Conservation (phyloP, 92 coral and sea anemone species). For the Diadumene lineata region DNA sequence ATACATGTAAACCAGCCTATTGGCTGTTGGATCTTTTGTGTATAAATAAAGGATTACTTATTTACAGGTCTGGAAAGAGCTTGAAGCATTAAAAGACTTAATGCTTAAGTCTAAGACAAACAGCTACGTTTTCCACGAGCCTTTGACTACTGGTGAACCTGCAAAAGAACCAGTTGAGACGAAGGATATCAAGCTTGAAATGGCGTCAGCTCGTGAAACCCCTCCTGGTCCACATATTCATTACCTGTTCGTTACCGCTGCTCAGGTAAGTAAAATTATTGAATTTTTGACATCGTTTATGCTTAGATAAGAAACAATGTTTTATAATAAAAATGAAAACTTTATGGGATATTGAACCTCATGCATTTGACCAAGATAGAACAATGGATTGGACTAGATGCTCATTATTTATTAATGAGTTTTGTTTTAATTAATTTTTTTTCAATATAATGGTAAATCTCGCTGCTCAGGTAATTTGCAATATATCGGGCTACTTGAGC, state of each 20-base stretch:
- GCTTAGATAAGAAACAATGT: too few relatives aligned
- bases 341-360: background rate
- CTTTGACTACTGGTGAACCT: slow-evolving; percentile 37
- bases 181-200: slow-evolving; percentile 38
- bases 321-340: background rate
- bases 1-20: too few relatives aligned
- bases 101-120: slow-evolving; percentile 65
- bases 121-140: slow-evolving; percentile 61
- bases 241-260: slow-evolving; percentile 33
- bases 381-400: too few relatives aligned
- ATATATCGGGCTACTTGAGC: too few relatives aligned
- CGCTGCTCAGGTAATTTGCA: too few relatives aligned
- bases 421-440: too few relatives aligned
- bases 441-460: too few relatives aligned
- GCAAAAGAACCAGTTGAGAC: slow-evolving; percentile 52
- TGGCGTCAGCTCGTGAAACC: slow-evolving; percentile 21
- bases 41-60: too few relatives aligned
- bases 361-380: background rate
- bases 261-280: slow-evolving; percentile 54
- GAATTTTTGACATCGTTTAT: too few relatives aligned
- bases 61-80: slow-evolving; percentile 86
- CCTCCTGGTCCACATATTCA: slow-evolving; percentile 64
- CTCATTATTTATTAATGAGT: background rate
- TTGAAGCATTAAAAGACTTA: slow-evolving; percentile 73
- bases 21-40: too few relatives aligned